A percentile compares a stretch with the other conserved stretches of the same genome.
Conservation (phyloP, 2,888 invertebrate genomes). For the Gisinianus flammeolus region DNA sequence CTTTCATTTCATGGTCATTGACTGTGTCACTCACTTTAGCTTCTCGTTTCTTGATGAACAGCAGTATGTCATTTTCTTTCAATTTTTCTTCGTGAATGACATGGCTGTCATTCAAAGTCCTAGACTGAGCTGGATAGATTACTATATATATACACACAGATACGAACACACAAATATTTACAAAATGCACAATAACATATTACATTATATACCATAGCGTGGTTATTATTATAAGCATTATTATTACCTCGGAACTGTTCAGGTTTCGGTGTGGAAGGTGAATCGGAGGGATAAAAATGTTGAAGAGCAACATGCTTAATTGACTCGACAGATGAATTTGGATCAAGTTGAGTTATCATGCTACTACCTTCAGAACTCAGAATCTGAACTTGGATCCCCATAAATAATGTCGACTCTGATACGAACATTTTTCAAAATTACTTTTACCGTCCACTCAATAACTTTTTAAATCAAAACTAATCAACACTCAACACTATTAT, state of each 20-base stretch:
- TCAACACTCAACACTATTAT: too few relatives aligned
- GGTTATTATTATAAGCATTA: neutral
- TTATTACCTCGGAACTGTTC: constrained; percentile 59
- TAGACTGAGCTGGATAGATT: constrained; percentile 61
- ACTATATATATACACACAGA: constrained; percentile 49
- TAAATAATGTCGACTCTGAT: constrained; percentile 39
- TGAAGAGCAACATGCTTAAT: constrained; percentile 62
- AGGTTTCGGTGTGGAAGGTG: constrained; percentile 60
- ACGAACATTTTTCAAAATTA: constrained; percentile 6
- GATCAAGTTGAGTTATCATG: constrained; percentile 60
- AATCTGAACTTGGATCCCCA: constrained; percentile 60
- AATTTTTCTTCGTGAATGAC: constrained; percentile 60
- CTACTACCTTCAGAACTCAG: constrained; percentile 61
- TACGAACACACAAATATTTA: too few relatives aligned
- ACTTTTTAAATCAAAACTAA: too few relatives aligned
- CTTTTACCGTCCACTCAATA: too few relatives aligned
- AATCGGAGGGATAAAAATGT: constrained; percentile 61
- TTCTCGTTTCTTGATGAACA: constrained; percentile 45
- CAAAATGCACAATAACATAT: neutral
- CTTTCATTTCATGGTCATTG: constrained; percentile 62
- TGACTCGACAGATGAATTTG: constrained; percentile 62
- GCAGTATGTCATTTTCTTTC: constrained; percentile 61
- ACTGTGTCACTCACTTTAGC: constrained; percentile 36
- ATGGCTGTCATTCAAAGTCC: constrained; percentile 61
- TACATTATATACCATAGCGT: neutral